A percentile compares a stretch with the other conserved stretches of the same genome.
Conservation (phyloP, 1,140 invertebrate genomes). For the Doryteuthis pealeii region DNA sequence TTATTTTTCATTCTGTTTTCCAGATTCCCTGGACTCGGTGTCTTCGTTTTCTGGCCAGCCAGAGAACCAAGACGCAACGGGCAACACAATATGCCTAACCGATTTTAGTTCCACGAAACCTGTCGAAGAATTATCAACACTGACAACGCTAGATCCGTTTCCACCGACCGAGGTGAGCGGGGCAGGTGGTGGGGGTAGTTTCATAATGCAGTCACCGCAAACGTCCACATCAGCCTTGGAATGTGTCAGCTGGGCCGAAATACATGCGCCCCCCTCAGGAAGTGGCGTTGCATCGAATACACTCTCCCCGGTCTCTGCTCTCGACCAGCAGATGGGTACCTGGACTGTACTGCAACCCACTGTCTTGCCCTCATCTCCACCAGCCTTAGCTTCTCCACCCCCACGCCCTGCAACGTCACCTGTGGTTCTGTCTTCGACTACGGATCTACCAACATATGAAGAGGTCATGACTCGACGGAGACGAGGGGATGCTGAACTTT, state of each 20-base stretch:
- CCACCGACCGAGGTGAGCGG: not conserved
- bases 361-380: not conserved
- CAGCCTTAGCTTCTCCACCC: not conserved
- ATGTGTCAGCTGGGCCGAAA: conserved; percentile 10
- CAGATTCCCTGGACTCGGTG: conserved; percentile 10
- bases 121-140: not conserved
- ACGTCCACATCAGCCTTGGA: not conserved
- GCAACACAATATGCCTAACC: not conserved
- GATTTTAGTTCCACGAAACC: conserved; percentile 1
- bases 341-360: not conserved
- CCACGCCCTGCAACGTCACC: not conserved
- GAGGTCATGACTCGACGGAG: not conserved
- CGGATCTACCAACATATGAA: not conserved
- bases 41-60: not conserved
- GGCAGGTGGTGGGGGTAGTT: not conserved
- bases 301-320: not conserved
- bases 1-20: not conserved
- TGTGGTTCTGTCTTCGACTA: not conserved
- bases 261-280: not conserved
- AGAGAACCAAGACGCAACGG: not conserved
- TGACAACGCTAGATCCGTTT: conserved; percentile 1
- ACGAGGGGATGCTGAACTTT: conserved; percentile 5
- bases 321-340: not conserved
- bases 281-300: not conserved
- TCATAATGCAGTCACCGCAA: not conserved